Conservation (phyloP, 1,140 invertebrate genomes). For the Trigoniulus corallinus region DNA sequence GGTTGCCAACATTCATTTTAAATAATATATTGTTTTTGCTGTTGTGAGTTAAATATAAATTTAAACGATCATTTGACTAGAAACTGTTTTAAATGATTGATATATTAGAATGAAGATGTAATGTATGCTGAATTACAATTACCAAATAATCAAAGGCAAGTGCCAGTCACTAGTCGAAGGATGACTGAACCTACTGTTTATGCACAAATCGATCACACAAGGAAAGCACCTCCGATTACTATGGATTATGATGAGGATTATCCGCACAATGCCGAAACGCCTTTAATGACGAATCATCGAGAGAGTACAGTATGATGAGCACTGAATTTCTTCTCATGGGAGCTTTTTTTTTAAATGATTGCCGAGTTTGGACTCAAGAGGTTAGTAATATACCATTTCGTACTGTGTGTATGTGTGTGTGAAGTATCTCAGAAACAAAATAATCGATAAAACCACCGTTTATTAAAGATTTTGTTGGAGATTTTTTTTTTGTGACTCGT, state of each 20-base stretch:
- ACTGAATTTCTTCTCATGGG: not conserved
- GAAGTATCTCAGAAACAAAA: too few species aligned
- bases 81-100: constrained; percentile 17
- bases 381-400: too few species aligned
- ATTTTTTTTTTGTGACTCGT: too few species aligned
- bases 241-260: constrained; percentile 10
- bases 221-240: constrained; percentile 11
- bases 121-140: constrained; percentile 39
- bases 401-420: too few species aligned
- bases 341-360: too few species aligned
- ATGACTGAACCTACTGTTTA: constrained; percentile 39
- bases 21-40: constrained; percentile 14
- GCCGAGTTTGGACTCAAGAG: too few species aligned
- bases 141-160: constrained; percentile 20
- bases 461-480: too few species aligned
- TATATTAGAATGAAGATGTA: constrained; percentile 29
- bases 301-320: constrained; percentile 19
- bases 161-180: constrained; percentile 28
- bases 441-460: too few species aligned
- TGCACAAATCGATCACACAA: constrained; percentile 35
- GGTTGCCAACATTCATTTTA: not conserved
- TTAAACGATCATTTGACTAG: constrained; percentile 15
- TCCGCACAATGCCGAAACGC: constrained; percentile 11
- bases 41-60: not conserved
- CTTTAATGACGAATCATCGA: constrained; percentile 11